These are phyloP conservation scores for Agrotis ipsilon DNA, from an alignment of 2,888 invertebrate species.

Conservation along the genomic window DNA sequence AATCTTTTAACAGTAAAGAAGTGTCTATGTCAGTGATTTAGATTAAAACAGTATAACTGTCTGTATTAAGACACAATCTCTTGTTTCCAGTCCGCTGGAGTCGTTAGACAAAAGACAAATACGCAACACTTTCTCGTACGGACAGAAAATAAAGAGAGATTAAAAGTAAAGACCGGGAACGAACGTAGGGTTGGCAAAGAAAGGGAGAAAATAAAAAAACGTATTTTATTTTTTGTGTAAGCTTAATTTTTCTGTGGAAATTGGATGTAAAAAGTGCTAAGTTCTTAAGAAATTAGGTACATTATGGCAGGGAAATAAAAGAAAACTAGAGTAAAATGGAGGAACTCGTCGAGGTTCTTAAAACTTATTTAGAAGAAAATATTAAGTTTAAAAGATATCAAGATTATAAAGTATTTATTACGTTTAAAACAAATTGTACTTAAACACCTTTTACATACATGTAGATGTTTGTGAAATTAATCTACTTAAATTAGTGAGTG, in stretches of 20 bases:
- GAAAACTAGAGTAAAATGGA: too few species aligned
- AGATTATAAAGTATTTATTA: too few species aligned
- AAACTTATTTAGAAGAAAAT: too few species aligned
- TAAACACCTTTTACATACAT: too few species aligned
- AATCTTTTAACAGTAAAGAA: constrained; percentile 39
- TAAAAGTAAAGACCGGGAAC: constrained; percentile 82
- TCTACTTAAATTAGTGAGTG: too few species aligned
- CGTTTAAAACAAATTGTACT: too few species aligned
- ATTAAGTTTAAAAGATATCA: too few species aligned
- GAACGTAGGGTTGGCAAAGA: constrained; percentile 73
- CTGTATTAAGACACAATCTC: constrained; percentile 72
- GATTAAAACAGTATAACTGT: constrained; percentile 66
- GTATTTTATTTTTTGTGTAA: not conserved
- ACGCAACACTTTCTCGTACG: constrained; percentile 81
- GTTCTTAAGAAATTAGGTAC: not conserved
- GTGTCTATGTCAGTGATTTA: constrained; percentile 40
- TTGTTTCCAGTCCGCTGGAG: constrained; percentile 78
- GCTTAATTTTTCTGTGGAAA: not conserved
- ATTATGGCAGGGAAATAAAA: too few species aligned
- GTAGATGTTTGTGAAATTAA: too few species aligned
- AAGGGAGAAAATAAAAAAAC: not conserved
- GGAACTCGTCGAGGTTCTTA: too few species aligned
- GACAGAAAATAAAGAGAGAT: constrained; percentile 85
- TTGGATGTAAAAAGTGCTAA: not conserved
- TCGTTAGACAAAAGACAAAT: constrained; percentile 86